A percentile compares a stretch with the other conserved stretches of the same genome.
phyloP scores from a whole-genome alignment of 2,888 invertebrate species.

The Troides helena region DNA sequence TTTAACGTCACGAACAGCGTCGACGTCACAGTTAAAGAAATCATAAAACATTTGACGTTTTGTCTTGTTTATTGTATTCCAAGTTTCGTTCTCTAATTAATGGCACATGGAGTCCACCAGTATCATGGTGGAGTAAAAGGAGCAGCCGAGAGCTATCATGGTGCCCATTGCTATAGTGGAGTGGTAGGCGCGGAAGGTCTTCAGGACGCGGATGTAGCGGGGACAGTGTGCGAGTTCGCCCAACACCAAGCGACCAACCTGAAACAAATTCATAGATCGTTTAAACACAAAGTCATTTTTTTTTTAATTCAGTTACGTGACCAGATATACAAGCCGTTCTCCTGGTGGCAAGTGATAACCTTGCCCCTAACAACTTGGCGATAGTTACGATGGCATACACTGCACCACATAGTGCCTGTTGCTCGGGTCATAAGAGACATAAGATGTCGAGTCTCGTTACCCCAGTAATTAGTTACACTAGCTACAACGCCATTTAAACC shows the following conservation, averaged over 20 bases:
- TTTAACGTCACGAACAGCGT: not conserved
- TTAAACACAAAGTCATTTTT: not conserved
- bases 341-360: no score
- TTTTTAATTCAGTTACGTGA: not conserved
- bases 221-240: slow-evolving; percentile 88
- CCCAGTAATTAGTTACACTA: no score
- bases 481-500: no score
- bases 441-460: no score
- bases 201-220: slow-evolving; percentile 87
- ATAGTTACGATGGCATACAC: no score
- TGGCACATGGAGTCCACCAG: slow-evolving; percentile 71
- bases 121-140: slow-evolving; percentile 72
- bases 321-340: no score
- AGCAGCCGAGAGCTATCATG: slow-evolving; percentile 78
- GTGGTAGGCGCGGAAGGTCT: slow-evolving; percentile 87
- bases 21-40: slow-evolving; percentile 29
- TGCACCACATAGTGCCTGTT: no score
- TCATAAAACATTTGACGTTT: slow-evolving; percentile 30
- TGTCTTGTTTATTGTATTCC: not conserved
- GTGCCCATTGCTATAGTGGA: slow-evolving; percentile 90
- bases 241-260: slow-evolving; percentile 85
- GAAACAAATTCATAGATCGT: slow-evolving; percentile 41
- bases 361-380: no score
- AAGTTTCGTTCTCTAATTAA: slow-evolving; percentile 36
- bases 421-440: no score